Conservation (phyloP, 2,797 vertebrate species). For the Dryobates pubescens region DNA sequence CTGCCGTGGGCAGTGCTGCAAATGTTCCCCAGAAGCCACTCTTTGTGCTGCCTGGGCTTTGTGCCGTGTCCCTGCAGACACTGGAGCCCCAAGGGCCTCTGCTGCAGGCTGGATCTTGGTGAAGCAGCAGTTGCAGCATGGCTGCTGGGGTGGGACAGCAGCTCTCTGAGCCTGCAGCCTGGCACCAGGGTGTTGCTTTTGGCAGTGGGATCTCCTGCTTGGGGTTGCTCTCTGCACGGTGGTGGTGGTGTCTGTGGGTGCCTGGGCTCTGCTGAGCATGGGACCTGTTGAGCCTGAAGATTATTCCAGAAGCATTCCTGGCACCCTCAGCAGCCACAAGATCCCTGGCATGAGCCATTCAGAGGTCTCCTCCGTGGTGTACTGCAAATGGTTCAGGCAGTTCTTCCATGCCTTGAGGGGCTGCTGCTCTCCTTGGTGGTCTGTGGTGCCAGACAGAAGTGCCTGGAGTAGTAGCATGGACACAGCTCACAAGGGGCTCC, state of each 20-base stretch:
- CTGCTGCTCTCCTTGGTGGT: not conserved
- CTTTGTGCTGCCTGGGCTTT: not conserved
- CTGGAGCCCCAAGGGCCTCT: not conserved
- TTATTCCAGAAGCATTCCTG: not conserved
- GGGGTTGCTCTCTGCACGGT: not conserved
- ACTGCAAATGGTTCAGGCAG: not conserved
- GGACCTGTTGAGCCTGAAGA: not conserved
- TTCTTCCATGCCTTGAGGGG: not conserved
- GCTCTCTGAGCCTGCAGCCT: not conserved
- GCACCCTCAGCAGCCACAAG: not conserved
- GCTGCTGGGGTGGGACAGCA: not conserved
- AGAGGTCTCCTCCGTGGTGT: not conserved
- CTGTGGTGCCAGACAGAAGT: not conserved
- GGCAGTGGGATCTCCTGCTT: not conserved
- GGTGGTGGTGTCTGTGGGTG: not conserved
- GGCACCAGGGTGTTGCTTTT: not conserved
- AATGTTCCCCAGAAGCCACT: not conserved
- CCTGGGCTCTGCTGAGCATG: not conserved
- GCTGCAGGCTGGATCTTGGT: not conserved
- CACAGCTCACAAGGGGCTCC: not conserved
- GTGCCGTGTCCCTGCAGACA: not conserved
- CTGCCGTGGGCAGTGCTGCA: not conserved
- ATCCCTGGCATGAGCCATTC: not conserved
- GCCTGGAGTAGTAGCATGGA: not conserved
- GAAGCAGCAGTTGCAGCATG: not conserved